Evolutionary conservation across 2,797 vertebrate species (phyloP), one percentile per base, ranked within the genome.

Genomic region (Pristis pectinata): DNA sequence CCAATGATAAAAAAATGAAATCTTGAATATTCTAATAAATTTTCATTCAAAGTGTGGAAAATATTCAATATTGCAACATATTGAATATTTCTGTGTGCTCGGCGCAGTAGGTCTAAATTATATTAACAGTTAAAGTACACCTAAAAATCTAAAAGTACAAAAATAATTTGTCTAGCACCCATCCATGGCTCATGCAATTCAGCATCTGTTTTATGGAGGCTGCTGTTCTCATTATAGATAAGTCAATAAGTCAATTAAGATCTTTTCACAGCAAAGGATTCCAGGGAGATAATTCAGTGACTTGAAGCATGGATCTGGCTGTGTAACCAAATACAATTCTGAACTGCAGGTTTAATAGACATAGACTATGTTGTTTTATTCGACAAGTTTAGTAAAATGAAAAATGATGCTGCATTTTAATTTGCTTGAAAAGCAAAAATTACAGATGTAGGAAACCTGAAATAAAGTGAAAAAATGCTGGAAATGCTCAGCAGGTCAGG

Each of bases 221-320:
- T 95, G 93, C 95, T 96, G 95, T 95, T 30, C 94, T 96, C 95
- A 96, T 96, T 96, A 96, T 96, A 95, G 96, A 96, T 96, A 96
- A 97, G 96, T 97, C 96, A 96, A 95, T 96, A 97, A 96, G 96
- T 96, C 96, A 96, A 94, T 96, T 97, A 96, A 67, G 72, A 95
- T 5, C 94, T 94, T 2, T 95, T 80, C 95, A 74, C 94, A 95
- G 87, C 95, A 70, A 83, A 94, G 87, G 37, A 7, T 96, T 95
- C 95, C 94, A 44, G 82, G 27, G 30, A 76, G 70, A 94, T 17
- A 94, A 96, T 89, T 95, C 77, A 94, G 94, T 95, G 94, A 59
- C n/a, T 94, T 91, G 61, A 37, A 91, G 85, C 95, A 94, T 95
- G 37, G 95, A 95, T 92, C 19, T 95, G 49, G 13, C 41, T 49